Percentiles rank a stretch among this genome's conserved stretches.
phyloP scores from a whole-genome alignment of 2,888 invertebrate genomes.

The Dryocosmus kuriphilus region DNA sequence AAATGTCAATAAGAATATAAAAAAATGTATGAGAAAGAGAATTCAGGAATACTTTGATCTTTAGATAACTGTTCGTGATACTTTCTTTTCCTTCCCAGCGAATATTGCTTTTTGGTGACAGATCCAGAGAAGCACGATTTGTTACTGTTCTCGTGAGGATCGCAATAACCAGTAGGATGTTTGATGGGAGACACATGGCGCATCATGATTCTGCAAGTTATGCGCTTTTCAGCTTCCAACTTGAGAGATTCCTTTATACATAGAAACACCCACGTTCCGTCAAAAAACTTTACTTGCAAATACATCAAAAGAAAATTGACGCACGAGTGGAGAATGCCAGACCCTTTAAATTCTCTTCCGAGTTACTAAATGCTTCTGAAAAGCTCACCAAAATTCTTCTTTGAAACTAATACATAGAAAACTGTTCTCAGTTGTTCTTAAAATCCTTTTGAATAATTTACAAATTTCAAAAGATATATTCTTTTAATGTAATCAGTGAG shows the following conservation, averaged over 20 bases:
- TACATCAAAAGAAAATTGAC: neutral
- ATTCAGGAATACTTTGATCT: neutral
- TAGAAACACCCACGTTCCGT: neutral
- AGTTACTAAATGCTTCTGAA: too few relatives aligned
- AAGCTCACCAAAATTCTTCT: too few relatives aligned
- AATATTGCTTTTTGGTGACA: constrained; percentile 7
- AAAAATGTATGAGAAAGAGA: neutral
- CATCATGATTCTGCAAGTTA: neutral
- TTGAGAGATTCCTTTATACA: neutral
- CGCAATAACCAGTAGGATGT: neutral
- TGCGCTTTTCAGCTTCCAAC: neutral
- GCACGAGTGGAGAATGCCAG: too few relatives aligned
- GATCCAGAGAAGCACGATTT: neutral
- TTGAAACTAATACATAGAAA: too few relatives aligned
- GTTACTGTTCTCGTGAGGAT: too few relatives aligned
- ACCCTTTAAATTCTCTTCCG: too few relatives aligned
- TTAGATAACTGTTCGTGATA: neutral
- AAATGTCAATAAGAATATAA: too few relatives aligned
- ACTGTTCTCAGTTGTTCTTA: too few relatives aligned
- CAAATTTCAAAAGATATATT: too few relatives aligned
- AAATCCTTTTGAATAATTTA: too few relatives aligned
- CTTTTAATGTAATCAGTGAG: too few relatives aligned
- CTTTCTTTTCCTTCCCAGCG: neutral
- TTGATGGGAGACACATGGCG: neutral
- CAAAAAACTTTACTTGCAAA: neutral